These are phyloP conservation scores for Subanguina moxae DNA, from an alignment of 1,140 invertebrate species.

Conservation along the genomic window DNA sequence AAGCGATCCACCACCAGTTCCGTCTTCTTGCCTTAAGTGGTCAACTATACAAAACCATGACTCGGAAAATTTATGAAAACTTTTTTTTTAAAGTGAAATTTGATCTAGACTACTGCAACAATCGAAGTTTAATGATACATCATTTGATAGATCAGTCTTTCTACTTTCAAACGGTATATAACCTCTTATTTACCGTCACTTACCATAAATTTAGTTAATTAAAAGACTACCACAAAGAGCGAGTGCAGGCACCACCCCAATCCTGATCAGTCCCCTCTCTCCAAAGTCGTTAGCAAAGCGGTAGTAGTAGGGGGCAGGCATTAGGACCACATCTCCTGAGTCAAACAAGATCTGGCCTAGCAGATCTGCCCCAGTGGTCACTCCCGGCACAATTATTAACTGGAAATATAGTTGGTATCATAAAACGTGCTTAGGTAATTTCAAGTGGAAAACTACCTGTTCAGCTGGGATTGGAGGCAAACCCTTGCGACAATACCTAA, in stretches of 20 bases:
- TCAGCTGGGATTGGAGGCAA: slow-evolving; percentile 12
- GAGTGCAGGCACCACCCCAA: slow-evolving; percentile 31
- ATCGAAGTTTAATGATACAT: no score
- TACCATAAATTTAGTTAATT: no score
- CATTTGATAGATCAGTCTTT: no score
- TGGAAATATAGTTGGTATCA: slow-evolving; percentile 5
- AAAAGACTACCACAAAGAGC: slow-evolving; percentile 13
- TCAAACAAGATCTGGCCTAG: slow-evolving; percentile 41
- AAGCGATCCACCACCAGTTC: slow-evolving; percentile 40
- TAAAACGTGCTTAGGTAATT: no score
- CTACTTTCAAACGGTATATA: no score
- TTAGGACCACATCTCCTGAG: slow-evolving; percentile 34
- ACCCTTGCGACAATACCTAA: not conserved
- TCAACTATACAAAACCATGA: not conserved
- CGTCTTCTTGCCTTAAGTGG: not conserved
- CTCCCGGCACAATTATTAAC: slow-evolving; percentile 36
- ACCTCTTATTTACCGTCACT: no score
- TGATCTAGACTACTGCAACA: no score
- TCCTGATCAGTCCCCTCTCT: slow-evolving; percentile 37
- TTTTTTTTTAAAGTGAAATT: no score
- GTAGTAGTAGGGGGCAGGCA: slow-evolving; percentile 40
- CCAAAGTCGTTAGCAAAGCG: slow-evolving; percentile 47
- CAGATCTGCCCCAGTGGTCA: slow-evolving; percentile 42
- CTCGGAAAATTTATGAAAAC: no score
- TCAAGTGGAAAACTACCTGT: slow-evolving; percentile 7